Evolutionary conservation across 2,888 invertebrate genomes (phyloP).

Genomic region (Ptilodon capucinus): DNA sequence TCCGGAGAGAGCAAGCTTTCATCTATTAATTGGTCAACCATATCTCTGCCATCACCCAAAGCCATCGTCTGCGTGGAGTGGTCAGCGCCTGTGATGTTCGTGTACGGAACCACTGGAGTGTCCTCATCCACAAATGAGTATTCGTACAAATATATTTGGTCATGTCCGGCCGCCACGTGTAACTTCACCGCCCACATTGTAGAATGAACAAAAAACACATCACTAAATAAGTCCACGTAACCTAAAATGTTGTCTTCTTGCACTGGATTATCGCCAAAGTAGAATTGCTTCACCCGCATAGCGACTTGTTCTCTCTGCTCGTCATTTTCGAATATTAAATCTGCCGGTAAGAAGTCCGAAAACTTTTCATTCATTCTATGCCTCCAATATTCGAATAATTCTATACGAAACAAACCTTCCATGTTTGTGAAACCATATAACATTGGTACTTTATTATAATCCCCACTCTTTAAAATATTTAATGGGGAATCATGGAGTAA

Average conservation of each 20-base stretch:
- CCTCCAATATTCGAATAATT: conserved; percentile 1
- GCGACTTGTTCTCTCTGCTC: conserved; percentile 26
- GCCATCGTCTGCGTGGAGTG: conserved; percentile 38
- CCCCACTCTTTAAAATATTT: conserved; percentile 42
- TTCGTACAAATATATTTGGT: conserved; percentile 46
- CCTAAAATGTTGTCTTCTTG: conserved; percentile 11
- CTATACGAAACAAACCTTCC: conserved; percentile 36
- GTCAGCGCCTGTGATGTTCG: conserved; percentile 33
- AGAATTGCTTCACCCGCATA: conserved; percentile 27
- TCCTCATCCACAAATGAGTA: conserved; percentile 40
- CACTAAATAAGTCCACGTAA: conserved; percentile 36
- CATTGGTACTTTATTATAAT: conserved; percentile 45
- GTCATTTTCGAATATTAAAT: conserved; percentile 22
- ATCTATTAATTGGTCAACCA: neutral
- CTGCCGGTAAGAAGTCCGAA: conserved; percentile 36
- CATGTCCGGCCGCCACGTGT: conserved; percentile 29
- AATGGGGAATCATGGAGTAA: conserved; percentile 48
- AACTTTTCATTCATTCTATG: conserved; percentile 25
- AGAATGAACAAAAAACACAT: conserved; percentile 46
- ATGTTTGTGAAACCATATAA: conserved; percentile 48
- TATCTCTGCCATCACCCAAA: neutral
- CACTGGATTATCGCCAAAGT: conserved; percentile 34
- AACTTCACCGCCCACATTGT: conserved; percentile 28
- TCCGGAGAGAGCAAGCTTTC: conserved; percentile 17
- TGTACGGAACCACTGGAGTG: conserved; percentile 26